Percentiles rank a stretch among this genome's conserved stretches.
phyloP scores from a whole-genome alignment of 2,797 vertebrate species.

The Champsocephalus gunnari region DNA sequence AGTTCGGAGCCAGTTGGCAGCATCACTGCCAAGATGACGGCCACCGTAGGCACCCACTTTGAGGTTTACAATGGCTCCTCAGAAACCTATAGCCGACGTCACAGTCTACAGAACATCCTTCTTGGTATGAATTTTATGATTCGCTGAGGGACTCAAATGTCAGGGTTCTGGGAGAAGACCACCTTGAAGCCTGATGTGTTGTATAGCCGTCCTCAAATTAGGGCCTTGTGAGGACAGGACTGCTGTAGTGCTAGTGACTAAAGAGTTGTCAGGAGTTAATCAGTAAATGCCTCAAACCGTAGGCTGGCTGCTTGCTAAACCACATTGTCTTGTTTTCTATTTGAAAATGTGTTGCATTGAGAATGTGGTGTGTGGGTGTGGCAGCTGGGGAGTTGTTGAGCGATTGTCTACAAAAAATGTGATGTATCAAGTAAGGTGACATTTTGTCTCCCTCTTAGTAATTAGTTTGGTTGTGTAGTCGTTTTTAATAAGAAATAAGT shows the following conservation, averaged over 20 bases:
- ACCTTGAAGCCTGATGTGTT: not conserved
- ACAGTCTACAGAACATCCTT: not conserved
- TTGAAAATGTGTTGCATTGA: constrained; percentile 4
- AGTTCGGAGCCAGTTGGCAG: too few relatives aligned
- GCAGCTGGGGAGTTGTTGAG: constrained; percentile 8
- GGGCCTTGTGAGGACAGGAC: not conserved
- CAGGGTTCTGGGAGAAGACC: not conserved
- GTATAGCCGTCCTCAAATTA: not conserved
- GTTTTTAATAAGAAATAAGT: constrained; percentile 1
- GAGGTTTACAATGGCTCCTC: too few relatives aligned
- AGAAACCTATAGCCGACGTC: too few relatives aligned
- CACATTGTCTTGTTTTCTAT: constrained; percentile 33
- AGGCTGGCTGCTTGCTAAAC: constrained; percentile 15
- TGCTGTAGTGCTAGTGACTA: not conserved
- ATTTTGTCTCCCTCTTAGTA: constrained; percentile 1
- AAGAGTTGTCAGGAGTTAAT: constrained; percentile 9
- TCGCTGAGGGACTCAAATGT: not conserved
- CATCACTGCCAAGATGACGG: too few relatives aligned
- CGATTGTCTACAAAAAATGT: not conserved
- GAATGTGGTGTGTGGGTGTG: constrained; percentile 25
- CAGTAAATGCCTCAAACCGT: constrained; percentile 19
- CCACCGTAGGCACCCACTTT: too few relatives aligned
- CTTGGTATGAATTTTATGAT: not conserved
- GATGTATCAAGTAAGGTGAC: constrained; percentile 10
- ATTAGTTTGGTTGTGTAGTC: not conserved